Base-by-base conservation (phyloP, 2,797 vertebrate genomes). In the Silurus aristotelis region DNA sequence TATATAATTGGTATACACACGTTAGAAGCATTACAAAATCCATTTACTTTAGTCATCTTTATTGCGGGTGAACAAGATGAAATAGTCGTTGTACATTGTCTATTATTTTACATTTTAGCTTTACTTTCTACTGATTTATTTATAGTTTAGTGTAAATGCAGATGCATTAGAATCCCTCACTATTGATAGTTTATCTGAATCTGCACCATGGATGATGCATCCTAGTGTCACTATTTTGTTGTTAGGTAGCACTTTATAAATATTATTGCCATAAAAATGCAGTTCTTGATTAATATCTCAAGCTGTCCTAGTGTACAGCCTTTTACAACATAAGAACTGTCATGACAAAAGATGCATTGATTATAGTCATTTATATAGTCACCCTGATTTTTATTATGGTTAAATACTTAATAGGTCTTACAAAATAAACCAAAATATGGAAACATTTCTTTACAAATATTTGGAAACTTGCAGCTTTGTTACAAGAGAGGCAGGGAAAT, bases 381-480 rank as follows among this genome's bases (percentile, higher is more conserved):
- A 38, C 38, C 38, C 38, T 38, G 38, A 38, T 3, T 60, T 78
- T 22, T 58, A 77, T 17, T 60, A 46, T 63, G 58, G 52, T 63
- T 67, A 58, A 88, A 88, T 85, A 80, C 75, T 89, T 83, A 80
- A 85, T 58, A 58, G 55, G 8, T 84, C 71, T 85, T 20, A 88
- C 58, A 68, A 10, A 87, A 71, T 83, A 64, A 52, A 86, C 66
- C 76, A 79, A 85, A 85, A 83, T 85, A 89, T 72, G 80, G 84
- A 72, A 88, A 83, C 76, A 86, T 86, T 67, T 75, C 60, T 84
- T 79, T 58, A 86, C 31, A 72, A 85, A 83, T 79, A 85, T 89
- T 68, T 87, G 31, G 84, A 86, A 85, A 83, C 76, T 76, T 80
- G 61, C 80, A 86, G 83, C 87, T 84, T 88, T 73, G 70, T 80